Percentiles rank a stretch among this genome's conserved stretches.
These are phyloP conservation scores for Eciton burchellii DNA, from an alignment of 1,140 invertebrate species.

Conservation along the genomic window DNA sequence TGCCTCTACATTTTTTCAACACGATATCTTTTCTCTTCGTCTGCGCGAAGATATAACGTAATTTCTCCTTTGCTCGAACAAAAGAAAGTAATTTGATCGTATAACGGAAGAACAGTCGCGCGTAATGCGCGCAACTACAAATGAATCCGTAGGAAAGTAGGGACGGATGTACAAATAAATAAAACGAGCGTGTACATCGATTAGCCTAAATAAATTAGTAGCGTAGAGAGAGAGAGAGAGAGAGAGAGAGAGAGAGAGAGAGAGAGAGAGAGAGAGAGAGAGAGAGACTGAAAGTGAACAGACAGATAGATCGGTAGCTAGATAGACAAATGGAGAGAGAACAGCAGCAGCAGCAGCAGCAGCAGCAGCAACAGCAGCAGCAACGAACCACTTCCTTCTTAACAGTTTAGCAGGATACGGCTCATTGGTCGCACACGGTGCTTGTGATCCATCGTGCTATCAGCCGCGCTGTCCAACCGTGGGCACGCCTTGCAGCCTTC, in stretches of 20 bases:
- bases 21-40: too few species aligned
- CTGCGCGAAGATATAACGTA: too few species aligned
- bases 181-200: not conserved
- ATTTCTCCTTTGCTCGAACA: too few species aligned
- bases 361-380: constrained; percentile 67
- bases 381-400: constrained; percentile 87
- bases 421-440: constrained; percentile 82
- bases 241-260: constrained; percentile 7
- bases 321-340: constrained; percentile 63
- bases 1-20: too few species aligned
- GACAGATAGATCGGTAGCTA: constrained; percentile 57
- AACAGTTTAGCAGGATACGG: constrained; percentile 87
- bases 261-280: constrained; percentile 36
- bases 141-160: not conserved
- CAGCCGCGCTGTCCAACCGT: constrained; percentile 75
- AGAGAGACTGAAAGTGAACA: not conserved
- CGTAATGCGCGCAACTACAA: not conserved
- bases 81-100: not conserved
- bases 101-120: not conserved
- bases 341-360: constrained; percentile 80
- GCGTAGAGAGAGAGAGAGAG: constrained; percentile 36
- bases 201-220: constrained; percentile 6
- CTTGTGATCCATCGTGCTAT: constrained; percentile 78
- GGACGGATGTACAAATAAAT: constrained; percentile 29
- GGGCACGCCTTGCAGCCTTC: constrained; percentile 69